Evolutionary conservation across 2,797 vertebrate species (phyloP).

Genomic region (Rhabdomys pumilio): DNA sequence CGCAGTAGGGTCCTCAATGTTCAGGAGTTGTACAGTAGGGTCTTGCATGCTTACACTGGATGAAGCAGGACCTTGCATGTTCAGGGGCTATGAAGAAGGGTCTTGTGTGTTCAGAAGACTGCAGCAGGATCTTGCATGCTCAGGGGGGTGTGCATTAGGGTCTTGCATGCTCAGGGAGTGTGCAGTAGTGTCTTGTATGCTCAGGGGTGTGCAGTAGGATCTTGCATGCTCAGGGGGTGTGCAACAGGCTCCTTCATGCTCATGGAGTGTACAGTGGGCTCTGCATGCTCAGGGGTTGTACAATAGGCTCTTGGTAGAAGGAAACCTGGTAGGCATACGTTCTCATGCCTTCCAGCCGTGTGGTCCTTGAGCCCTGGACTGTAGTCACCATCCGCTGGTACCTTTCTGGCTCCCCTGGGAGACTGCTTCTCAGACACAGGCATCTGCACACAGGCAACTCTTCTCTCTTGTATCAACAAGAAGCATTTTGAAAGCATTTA

Average conservation of each 20-base stretch:
- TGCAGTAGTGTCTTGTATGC: neutral
- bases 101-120: neutral
- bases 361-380: neutral
- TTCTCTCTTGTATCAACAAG: neutral
- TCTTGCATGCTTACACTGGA: fast-evolving
- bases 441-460: neutral
- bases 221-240: neutral
- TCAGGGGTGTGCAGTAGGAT: neutral
- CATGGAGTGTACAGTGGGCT: neutral
- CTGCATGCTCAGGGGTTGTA: neutral
- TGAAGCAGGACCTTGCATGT: neutral
- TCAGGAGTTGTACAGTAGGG: neutral
- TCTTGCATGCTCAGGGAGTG: neutral
- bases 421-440: neutral
- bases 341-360: fast-evolving
- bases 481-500: constrained; percentile 4
- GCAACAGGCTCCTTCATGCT: neutral
- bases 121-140: neutral
- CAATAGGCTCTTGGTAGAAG: fast-evolving
- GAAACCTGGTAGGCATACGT: fast-evolving
- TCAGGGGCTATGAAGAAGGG: neutral
- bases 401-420: neutral
- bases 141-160: neutral
- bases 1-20: no score
- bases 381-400: fast-evolving